These are phyloP conservation scores for Hirudinaria manillensis DNA, from an alignment of 2,888 invertebrate species.

Conservation along the genomic window DNA sequence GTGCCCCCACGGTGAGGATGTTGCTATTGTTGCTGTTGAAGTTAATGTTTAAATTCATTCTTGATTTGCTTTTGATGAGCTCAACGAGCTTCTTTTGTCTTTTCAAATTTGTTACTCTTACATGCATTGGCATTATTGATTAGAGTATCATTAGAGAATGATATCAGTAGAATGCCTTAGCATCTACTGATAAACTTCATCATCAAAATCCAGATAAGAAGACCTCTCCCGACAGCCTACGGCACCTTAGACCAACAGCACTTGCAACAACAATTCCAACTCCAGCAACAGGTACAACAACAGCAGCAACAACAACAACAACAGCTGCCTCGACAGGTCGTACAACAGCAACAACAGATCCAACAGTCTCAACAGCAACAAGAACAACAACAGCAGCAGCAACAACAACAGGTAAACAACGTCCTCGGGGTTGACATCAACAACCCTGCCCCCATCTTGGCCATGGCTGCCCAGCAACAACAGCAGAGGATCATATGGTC, in stretches of 20 bases:
- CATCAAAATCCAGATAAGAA: no score
- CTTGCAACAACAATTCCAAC: conserved; percentile 22
- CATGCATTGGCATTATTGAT: no score
- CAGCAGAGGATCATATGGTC: conserved; percentile 33
- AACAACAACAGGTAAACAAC: conserved; percentile 10
- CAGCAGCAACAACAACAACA: conserved; percentile 11
- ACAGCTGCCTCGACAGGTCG: conserved; percentile 7
- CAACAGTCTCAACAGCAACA: conserved; percentile 15
- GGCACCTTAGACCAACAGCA: conserved; percentile 5
- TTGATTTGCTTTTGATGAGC: no score
- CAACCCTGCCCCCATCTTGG: conserved; percentile 20
- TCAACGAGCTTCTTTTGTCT: no score
- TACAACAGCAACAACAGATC: conserved; percentile 8
- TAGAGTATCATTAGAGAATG: no score
- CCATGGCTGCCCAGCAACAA: conserved; percentile 14
- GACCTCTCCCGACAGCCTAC: neutral
- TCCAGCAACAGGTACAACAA: conserved; percentile 16
- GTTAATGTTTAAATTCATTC: no score
- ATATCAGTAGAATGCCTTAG: no score
- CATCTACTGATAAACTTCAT: no score
- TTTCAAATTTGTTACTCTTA: no score
- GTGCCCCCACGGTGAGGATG: no score
- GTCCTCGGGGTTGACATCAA: conserved; percentile 21
- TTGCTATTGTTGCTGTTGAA: no score
- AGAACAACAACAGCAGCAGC: conserved; percentile 21